Evolutionary conservation across 2,797 vertebrate species (phyloP).

Genomic region (Orestias chungarensis): DNA sequence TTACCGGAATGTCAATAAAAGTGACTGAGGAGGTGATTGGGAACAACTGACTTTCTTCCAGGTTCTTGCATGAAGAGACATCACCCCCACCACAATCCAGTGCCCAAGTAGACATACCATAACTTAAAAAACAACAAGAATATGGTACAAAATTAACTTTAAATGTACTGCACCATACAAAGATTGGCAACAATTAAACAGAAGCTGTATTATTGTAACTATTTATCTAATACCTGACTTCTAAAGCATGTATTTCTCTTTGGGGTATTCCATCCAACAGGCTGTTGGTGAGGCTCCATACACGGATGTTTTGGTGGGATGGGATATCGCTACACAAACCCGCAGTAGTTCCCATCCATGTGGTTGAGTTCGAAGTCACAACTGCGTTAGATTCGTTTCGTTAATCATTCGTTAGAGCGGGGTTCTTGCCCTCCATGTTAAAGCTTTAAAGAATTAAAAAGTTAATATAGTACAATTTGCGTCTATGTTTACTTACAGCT

Average conservation of each 20-base stretch:
- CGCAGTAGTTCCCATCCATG: conserved; percentile 19
- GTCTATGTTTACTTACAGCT: conserved; percentile 82
- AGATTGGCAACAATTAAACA: conserved; percentile 5
- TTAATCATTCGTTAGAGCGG: conserved; percentile 8
- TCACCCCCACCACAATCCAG: conserved; percentile 81
- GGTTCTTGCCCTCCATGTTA: too few relatives aligned
- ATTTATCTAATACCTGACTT: conserved; percentile 78
- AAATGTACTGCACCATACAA: background rate
- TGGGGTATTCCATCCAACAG: conserved; percentile 79
- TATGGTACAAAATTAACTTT: background rate
- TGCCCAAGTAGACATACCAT: conserved; percentile 81
- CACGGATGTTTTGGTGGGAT: conserved; percentile 81
- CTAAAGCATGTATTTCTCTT: conserved; percentile 80
- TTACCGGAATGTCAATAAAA: conserved; percentile 84
- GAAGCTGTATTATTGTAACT: background rate
- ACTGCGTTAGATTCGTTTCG: conserved; percentile 52
- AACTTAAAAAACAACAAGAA: conserved; percentile 73
- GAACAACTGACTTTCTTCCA: conserved; percentile 71
- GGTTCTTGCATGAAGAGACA: conserved; percentile 69
- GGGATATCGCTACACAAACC: conserved; percentile 84
- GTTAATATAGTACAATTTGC: background rate
- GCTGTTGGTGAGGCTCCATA: conserved; percentile 77
- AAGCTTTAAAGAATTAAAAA: background rate
- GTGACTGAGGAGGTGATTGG: conserved; percentile 86
- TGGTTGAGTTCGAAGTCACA: conserved; percentile 63